Conservation (phyloP, 2,797 vertebrate species). For the Anniella stebbinsi region DNA sequence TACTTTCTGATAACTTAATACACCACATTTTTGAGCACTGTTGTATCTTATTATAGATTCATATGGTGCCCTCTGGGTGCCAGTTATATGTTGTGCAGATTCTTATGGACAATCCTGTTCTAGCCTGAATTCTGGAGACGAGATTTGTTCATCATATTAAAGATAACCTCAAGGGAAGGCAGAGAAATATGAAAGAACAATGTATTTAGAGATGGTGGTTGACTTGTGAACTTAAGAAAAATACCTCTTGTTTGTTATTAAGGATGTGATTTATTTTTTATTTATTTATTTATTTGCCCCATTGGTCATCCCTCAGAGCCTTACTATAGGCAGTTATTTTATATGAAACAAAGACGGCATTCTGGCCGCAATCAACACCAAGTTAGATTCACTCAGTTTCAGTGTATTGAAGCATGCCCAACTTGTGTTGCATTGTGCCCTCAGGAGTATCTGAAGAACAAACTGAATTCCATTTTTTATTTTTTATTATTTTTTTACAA, state of each 20-base stretch:
- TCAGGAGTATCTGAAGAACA: background rate
- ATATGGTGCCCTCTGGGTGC: conserved; percentile 25
- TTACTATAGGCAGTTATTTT: background rate
- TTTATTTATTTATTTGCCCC: too few species aligned
- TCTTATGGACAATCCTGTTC: conserved; percentile 45
- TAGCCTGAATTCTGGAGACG: conserved; percentile 15
- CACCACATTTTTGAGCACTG: background rate
- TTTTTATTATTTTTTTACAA: background rate
- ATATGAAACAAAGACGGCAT: background rate
- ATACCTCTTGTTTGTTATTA: conserved; percentile 38
- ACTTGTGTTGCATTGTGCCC: background rate
- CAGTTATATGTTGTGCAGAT: conserved; percentile 20
- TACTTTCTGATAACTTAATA: conserved; percentile 23
- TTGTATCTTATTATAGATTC: conserved; percentile 11
- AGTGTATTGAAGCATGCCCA: background rate
- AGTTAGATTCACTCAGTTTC: background rate
- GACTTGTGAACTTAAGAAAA: conserved; percentile 38
- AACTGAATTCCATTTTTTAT: too few species aligned
- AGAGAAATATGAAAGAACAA: conserved; percentile 43
- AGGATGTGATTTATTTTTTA: background rate
- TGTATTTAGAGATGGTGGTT: conserved; percentile 24
- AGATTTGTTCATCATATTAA: background rate
- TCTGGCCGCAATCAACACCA: background rate
- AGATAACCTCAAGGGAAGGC: conserved; percentile 28
- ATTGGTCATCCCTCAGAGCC: background rate